Percentiles rank a stretch among this genome's conserved stretches.
phyloP scores from a whole-genome alignment of 2,888 invertebrate genomes.

The Tenthredo amoena region DNA sequence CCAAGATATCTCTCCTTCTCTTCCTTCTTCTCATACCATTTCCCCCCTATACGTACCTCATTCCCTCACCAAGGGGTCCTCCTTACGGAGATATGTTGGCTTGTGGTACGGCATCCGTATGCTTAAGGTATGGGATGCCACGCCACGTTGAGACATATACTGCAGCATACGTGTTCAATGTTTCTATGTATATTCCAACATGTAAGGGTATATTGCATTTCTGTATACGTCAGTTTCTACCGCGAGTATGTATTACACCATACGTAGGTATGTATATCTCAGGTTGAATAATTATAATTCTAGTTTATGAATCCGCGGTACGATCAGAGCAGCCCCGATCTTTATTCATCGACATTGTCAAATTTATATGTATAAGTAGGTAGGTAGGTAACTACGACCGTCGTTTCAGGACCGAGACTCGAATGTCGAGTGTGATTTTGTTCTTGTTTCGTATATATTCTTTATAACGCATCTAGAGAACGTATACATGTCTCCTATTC shows the following conservation, averaged over 20 bases:
- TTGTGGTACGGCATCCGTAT: constrained; percentile 16
- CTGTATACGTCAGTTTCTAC: neutral
- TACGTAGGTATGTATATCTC: constrained; percentile 4
- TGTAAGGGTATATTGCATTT: neutral
- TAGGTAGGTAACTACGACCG: neutral
- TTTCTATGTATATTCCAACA: neutral
- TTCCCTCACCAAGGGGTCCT: constrained; percentile 42
- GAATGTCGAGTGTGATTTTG: neutral
- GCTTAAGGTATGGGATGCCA: constrained; percentile 44
- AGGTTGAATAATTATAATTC: constrained; percentile 47
- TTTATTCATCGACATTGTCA: constrained; percentile 49
- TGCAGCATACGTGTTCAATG: neutral
- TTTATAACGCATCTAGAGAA: neutral
- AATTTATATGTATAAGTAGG: constrained; percentile 42
- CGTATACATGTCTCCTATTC: neutral
- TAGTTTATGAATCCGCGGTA: constrained; percentile 52
- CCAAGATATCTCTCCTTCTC: constrained; percentile 30
- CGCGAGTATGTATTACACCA: neutral
- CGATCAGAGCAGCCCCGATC: constrained; percentile 33
- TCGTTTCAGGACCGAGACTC: neutral
- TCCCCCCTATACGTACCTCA: constrained; percentile 47
- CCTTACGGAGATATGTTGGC: constrained; percentile 14
- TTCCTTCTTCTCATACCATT: constrained; percentile 49
- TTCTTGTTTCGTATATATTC: neutral
- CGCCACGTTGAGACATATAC: neutral